Evolutionary conservation across 2,113 vertebrate genomes (phyloP).

Genomic region (Esox niger): DNA sequence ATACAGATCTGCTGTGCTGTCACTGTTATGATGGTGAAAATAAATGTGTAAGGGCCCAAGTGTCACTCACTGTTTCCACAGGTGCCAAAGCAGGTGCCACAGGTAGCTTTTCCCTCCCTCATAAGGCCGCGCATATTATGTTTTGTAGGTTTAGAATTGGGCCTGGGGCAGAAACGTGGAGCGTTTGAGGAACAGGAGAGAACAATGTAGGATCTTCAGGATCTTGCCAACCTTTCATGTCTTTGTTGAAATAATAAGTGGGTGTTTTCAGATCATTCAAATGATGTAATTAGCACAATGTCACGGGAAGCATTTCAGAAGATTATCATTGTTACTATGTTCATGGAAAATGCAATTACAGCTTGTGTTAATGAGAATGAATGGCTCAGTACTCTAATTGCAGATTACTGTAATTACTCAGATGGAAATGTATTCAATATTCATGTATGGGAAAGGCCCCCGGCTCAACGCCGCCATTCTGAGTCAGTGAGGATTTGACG

Average conservation of each 20-base stretch:
- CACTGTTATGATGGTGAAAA: background rate
- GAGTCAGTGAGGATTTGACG: background rate
- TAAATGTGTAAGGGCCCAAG: background rate
- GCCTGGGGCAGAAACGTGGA: background rate
- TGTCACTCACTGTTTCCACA: background rate
- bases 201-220: background rate
- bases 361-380: background rate
- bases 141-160: background rate
- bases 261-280: background rate
- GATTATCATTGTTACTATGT: constrained; percentile 2
- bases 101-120: background rate
- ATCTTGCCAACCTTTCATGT: background rate
- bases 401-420: too few relatives aligned
- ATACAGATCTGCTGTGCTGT: background rate
- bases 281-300: background rate
- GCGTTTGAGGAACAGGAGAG: background rate
- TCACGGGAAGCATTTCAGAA: background rate
- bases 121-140: background rate
- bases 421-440: background rate
- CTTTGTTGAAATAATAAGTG: background rate
- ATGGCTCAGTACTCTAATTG: background rate
- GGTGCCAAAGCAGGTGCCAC: constrained; percentile 3
- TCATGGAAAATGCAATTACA: background rate
- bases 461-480: too few relatives aligned
- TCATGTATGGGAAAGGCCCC: background rate